phyloP scores from a whole-genome alignment of 2,113 vertebrate species.

The Felis catus region DNA sequence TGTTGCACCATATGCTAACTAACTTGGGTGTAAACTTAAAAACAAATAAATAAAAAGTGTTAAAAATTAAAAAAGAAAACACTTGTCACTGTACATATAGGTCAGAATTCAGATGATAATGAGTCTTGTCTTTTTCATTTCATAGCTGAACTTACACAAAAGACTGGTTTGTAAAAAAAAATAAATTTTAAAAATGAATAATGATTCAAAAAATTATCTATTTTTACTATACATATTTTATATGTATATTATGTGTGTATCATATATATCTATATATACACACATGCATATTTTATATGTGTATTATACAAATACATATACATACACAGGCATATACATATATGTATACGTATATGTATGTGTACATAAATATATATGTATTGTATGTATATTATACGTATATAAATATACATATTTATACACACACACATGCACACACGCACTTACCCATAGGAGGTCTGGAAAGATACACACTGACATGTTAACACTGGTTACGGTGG shows the following conservation, averaged over 20 bases:
- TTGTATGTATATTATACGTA: neutral
- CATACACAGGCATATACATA: too few species aligned
- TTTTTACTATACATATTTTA: neutral
- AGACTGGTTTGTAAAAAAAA: neutral
- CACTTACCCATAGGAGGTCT: neutral
- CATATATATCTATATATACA: neutral
- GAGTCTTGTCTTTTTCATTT: neutral
- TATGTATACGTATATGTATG: too few species aligned
- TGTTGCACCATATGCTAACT: too few species aligned
- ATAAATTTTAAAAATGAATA: neutral
- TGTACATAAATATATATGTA: neutral
- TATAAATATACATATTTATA: neutral
- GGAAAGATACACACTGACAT: neutral
- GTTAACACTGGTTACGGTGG: neutral
- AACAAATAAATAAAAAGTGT: too few species aligned
- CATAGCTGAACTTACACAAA: neutral
- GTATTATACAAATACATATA: neutral
- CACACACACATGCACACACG: too few species aligned
- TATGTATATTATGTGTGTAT: neutral
- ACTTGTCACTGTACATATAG: neutral
- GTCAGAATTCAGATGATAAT: neutral
- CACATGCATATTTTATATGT: neutral
- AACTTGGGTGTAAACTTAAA: too few species aligned
- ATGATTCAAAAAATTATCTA: neutral
- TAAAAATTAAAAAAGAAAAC: neutral